Evolutionary conservation across 2,113 vertebrate species (phyloP).

Genomic region (Varanus komodoensis): DNA sequence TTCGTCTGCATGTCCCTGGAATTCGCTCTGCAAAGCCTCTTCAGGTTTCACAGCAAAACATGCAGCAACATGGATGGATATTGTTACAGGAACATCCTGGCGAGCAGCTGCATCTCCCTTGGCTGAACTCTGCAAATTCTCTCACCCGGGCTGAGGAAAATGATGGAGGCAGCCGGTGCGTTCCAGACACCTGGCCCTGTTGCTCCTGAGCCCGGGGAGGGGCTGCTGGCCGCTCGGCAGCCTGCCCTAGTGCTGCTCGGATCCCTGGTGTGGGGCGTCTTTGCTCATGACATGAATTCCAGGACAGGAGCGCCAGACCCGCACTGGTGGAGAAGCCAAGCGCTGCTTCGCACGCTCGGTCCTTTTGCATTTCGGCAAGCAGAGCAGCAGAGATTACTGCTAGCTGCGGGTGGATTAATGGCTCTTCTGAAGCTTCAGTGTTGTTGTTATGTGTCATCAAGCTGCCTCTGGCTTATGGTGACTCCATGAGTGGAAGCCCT

Average conservation of each 20-base stretch:
- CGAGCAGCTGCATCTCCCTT: not conserved
- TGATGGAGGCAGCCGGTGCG: no score
- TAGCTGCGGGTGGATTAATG: not conserved
- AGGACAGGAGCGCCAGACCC: not conserved
- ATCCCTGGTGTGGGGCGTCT: not conserved
- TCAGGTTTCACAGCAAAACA: conserved; percentile 31
- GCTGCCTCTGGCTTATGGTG: no score
- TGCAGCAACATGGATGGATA: conserved; percentile 9
- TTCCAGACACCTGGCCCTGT: not conserved
- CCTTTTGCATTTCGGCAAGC: not conserved
- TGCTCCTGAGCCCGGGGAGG: not conserved
- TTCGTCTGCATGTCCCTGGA: not conserved
- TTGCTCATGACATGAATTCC: not conserved
- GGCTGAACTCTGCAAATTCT: not conserved
- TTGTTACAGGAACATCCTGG: not conserved
- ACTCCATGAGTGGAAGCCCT: no score
- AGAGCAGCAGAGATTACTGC: not conserved
- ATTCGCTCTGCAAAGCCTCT: conserved; percentile 8
- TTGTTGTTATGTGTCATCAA: no score
- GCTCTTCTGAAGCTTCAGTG: no score
- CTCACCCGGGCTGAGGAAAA: fast-evolving
- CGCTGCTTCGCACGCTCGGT: no score
- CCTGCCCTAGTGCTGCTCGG: not conserved
- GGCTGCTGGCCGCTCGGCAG: not conserved
- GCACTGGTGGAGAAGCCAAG: not conserved